Evolutionary conservation across 2,797 vertebrate species (phyloP), one percentile per base, ranked within the genome.

Genomic region (Siniperca obscura): DNA sequence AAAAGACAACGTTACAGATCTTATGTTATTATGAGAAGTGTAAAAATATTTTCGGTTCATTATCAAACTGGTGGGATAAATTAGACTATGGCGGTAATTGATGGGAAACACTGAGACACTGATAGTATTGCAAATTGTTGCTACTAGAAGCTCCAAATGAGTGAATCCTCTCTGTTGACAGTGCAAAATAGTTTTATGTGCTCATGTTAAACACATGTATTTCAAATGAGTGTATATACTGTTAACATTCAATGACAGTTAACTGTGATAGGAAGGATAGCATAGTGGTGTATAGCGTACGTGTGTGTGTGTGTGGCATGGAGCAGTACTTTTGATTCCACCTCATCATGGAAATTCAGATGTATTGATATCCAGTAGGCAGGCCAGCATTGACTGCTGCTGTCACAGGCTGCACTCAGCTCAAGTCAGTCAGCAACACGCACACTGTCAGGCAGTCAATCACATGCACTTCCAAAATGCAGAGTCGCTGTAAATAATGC

Each of bases 311-410:
- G 57, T 71, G 56, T 71, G 36, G 22, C 65, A 69, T 56, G 52
- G 22, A 46, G 30, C 70, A 25, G 27, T 68, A 36, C 17, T 55
- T 86, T 78, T 85, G 56, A 88, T 84, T 9, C 22, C 46, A 36
- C 69, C 34, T 76, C 38, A 46, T 91, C 82, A 87, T 86, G 90
- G 90, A 93, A 93, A 92, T 83, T 88, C 60, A 34, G 48, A 87
- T 82, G 42, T 78, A 90, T 90, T 81, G 87, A 93, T 71, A 44
- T 40, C 13, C 72, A 76, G 77, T 55, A 70, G 70, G 0, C 19
- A 52, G 73, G 61, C n/a, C 40, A 53, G 27, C 87, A 94, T 93
- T 76, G 92, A 94, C 56, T 56, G 46, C 40, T 65, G 25, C 60
- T 70, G 68, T 73, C 59, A 70, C 38, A 40, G 30, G 34, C 64